A percentile compares a stretch with the other conserved stretches of the same genome.
Evolutionary conservation across 2,888 invertebrate species (phyloP).

Genomic region (Entomobrya multifasciata): DNA sequence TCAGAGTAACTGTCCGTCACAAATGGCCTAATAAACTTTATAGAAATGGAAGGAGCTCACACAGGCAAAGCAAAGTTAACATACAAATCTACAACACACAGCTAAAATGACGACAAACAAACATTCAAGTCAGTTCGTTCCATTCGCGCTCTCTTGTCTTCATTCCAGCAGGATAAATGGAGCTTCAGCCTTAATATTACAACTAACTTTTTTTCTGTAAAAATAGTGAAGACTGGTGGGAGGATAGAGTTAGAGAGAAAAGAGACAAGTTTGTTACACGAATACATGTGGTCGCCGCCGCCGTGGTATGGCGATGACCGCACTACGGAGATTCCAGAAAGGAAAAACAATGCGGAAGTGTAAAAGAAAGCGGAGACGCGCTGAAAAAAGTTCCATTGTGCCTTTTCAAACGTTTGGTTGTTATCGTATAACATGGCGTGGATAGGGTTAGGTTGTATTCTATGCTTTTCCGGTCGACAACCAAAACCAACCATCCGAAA

Average conservation of each 20-base stretch:
- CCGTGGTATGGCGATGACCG: slow-evolving; percentile 46
- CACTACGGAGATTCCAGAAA: slow-evolving; percentile 38
- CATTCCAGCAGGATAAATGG: no score
- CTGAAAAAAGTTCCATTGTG: background rate
- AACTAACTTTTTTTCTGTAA: slow-evolving; percentile 21
- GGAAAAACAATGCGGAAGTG: slow-evolving; percentile 67
- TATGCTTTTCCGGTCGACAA: slow-evolving; percentile 18
- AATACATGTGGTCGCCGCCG: background rate
- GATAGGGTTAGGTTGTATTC: slow-evolving; percentile 4
- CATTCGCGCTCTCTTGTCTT: background rate
- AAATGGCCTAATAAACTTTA: slow-evolving; percentile 78
- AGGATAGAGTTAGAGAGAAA: background rate
- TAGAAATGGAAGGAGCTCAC: slow-evolving; percentile 47
- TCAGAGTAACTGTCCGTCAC: slow-evolving; percentile 77
- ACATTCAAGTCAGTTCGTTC: background rate
- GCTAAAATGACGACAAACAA: background rate
- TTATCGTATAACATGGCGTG: no score
- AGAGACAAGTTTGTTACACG: background rate
- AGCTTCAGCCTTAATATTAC: slow-evolving; percentile 25
- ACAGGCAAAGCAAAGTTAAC: slow-evolving; percentile 18
- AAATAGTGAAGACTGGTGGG: background rate
- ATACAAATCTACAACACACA: no score
- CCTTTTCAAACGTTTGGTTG: background rate
- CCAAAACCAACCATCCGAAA: slow-evolving; percentile 37
- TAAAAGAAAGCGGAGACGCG: slow-evolving; percentile 18